phyloP scores from a whole-genome alignment of 2,888 invertebrate species.

The Dolichopus griseipennis region DNA sequence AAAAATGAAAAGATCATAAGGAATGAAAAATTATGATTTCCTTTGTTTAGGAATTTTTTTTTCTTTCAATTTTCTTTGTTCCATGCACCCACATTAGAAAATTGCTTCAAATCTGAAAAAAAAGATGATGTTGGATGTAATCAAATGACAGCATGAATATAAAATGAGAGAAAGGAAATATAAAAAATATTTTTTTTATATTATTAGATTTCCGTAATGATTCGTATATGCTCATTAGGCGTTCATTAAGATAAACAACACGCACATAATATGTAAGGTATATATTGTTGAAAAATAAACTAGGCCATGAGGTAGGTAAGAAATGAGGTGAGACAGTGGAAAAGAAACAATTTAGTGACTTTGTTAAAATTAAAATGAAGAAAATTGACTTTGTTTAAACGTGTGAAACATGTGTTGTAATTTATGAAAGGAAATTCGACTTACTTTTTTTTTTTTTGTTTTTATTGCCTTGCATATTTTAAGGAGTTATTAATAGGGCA shows the following conservation, averaged over 20 bases:
- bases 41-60: background rate
- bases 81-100: background rate
- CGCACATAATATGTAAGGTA: too few relatives aligned
- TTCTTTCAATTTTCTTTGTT: background rate
- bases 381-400: background rate
- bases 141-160: background rate
- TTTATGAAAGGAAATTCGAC: background rate
- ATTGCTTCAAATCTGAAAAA: too few relatives aligned
- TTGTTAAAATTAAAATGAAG: too few relatives aligned
- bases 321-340: background rate
- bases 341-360: background rate
- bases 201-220: background rate
- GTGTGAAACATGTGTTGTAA: conserved; percentile 6
- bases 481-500: background rate
- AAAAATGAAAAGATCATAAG: background rate
- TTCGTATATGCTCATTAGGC: background rate
- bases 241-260: background rate
- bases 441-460: too few relatives aligned
- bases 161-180: background rate
- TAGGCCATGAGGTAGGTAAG: background rate
- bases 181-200: background rate
- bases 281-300: background rate
- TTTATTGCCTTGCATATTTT: background rate
- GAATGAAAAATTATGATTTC: background rate
- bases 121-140: too few relatives aligned